Evolutionary conservation across 2,113 vertebrate genomes (phyloP), one percentile per base, ranked within the genome.

Genomic region (Corvus moneduloides): DNA sequence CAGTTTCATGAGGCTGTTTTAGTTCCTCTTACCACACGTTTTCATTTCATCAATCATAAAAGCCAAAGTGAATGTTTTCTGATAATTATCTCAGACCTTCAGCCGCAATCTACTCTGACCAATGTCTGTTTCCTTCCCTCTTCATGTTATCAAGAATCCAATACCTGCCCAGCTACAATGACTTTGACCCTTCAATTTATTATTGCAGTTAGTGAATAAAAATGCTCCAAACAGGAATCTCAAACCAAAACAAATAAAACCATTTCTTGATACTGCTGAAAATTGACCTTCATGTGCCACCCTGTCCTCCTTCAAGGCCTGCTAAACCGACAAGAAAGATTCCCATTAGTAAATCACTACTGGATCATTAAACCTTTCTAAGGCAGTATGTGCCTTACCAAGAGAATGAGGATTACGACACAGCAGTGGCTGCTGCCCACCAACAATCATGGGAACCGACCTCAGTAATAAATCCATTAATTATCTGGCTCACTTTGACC

Each of bases 401-500:
- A 98, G 97, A 98, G 97, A 98, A 98, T 97, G 91, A 97, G 97
- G 97, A 98, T 98, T 98, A 98, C 73, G n/a, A 97, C 93, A 94
- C 94, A 90, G 79, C 95, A 78, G 92, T 95, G 93, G 94, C 92
- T 97, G 97, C 97, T 97, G 96, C 95, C 95, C 94, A 76, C 94
- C 85, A 96, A 96, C 97, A 97, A 96, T 97, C 98, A 97, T 97
- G 97, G 98, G 98, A 98, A 98, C 90, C 13, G 52, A 82, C 89
- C 97, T 93, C 73, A 80, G 81, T 94, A 96, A 96, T 98, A 98
- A 98, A 98, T 97, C 98, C 94, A 82, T 95, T 95, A 98, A 97
- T 98, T 98, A 98, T 97, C 97, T 97, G 96, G 93, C 97, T 98
- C 96, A 91, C 78, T 95, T 91, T 95, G 96, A 94, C 97, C 73